Conservation (phyloP, 53 echinoderm and acorn worm species). For the Hippasteria phrygiana region DNA sequence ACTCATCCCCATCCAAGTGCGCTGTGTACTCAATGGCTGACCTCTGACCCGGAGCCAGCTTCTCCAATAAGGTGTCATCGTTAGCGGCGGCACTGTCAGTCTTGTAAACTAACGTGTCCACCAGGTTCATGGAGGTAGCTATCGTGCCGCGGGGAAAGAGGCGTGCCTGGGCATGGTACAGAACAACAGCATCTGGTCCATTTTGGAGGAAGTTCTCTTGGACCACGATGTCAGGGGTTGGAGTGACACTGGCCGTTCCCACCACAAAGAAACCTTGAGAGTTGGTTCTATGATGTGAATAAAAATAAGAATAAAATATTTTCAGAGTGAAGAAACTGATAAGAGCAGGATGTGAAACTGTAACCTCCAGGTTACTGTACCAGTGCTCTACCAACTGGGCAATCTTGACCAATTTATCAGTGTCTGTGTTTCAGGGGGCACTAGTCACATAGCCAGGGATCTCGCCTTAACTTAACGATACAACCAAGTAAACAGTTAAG, state of each 20-base stretch:
- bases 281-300: constrained; percentile 79
- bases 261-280: constrained; percentile 70
- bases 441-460: constrained; percentile 6
- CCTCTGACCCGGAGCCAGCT: constrained; percentile 80
- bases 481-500: too few species aligned
- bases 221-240: constrained; percentile 70
- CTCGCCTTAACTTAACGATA: not conserved
- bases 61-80: constrained; percentile 64
- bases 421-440: too few species aligned
- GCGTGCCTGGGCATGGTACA: constrained; percentile 66
- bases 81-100: constrained; percentile 6
- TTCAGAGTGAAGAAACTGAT: too few species aligned
- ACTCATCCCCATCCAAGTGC: constrained; percentile 42
- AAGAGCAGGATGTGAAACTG: too few species aligned
- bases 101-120: constrained; percentile 86
- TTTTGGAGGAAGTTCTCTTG: constrained; percentile 76
- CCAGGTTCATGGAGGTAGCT: constrained; percentile 63
- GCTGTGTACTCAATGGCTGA: constrained; percentile 65
- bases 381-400: too few species aligned
- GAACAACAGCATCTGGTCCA: constrained; percentile 91
- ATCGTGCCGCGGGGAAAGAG: constrained; percentile 78
- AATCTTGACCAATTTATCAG: too few species aligned
- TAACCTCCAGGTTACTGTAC: too few species aligned
- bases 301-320: too few species aligned
- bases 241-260: constrained; percentile 59